Evolutionary conservation across 1,140 invertebrate species (phyloP).

Genomic region (Bombus haemorrhoidalis): DNA sequence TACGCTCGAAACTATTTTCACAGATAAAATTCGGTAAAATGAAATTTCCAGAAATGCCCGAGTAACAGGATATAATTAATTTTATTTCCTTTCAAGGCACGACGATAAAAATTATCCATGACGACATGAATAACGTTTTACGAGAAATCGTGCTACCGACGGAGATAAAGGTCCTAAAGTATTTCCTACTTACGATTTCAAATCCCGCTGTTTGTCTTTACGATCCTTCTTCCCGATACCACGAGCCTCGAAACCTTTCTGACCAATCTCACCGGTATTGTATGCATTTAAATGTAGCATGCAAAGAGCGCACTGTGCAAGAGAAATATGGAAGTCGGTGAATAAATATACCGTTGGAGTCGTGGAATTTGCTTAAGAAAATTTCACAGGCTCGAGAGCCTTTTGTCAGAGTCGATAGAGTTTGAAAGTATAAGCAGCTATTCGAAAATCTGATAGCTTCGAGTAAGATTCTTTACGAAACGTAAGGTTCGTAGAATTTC

Average conservation of each 20-base stretch:
- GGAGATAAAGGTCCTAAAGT: neutral
- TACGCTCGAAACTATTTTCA: neutral
- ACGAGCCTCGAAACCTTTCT: neutral
- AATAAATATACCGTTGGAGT: constrained; percentile 11
- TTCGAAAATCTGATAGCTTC: neutral
- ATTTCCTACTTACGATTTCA: neutral
- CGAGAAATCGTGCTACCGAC: neutral
- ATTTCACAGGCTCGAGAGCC: neutral
- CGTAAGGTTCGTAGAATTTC: neutral
- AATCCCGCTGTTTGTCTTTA: neutral
- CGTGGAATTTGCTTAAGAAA: neutral
- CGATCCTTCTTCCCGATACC: neutral
- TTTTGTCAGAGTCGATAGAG: neutral
- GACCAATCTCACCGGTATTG: neutral
- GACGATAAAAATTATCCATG: too few relatives aligned
- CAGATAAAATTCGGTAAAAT: too few relatives aligned
- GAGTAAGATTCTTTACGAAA: neutral
- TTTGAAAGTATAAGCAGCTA: neutral
- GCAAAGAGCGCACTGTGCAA: neutral
- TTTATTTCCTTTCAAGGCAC: too few relatives aligned
- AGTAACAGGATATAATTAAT: too few relatives aligned
- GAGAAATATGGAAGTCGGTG: neutral
- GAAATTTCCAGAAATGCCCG: too few relatives aligned
- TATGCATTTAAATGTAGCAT: constrained; percentile 29
- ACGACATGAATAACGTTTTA: neutral